phyloP scores from a whole-genome alignment of 2,797 vertebrate species.

The Sciurus vulgaris region DNA sequence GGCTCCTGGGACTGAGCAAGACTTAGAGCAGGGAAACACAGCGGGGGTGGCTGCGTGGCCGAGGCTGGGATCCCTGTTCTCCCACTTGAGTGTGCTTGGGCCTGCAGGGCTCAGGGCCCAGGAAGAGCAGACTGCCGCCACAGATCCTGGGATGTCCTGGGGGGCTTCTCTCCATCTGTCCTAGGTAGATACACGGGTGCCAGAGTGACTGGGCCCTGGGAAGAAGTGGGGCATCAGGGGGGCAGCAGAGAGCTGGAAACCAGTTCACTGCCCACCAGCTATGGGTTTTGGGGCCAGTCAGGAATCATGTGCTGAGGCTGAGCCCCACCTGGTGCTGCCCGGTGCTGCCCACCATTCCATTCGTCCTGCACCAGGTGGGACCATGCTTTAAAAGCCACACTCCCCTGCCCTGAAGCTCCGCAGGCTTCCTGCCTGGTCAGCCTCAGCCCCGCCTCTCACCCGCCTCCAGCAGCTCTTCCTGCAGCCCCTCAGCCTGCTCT shows the following conservation, averaged over 20 bases:
- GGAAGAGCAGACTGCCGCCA: not conserved
- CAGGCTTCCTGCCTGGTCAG: no score
- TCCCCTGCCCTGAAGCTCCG: not conserved
- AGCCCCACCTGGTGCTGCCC: not conserved
- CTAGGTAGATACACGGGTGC: not conserved
- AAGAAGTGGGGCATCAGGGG: accelerated
- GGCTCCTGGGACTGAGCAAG: not conserved
- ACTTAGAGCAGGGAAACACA: no score
- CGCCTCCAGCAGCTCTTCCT: accelerated
- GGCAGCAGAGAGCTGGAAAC: not conserved
- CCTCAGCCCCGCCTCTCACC: not conserved
- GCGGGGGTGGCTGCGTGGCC: no score
- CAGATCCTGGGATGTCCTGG: not conserved
- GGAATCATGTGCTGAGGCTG: not conserved
- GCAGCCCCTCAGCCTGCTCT: accelerated
- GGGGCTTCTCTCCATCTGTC: accelerated
- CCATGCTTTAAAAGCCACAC: no score
- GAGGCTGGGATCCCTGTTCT: not conserved
- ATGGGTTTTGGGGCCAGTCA: not conserved
- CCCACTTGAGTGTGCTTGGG: accelerated
- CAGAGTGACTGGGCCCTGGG: not conserved
- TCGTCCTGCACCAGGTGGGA: not conserved
- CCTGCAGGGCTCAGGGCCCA: not conserved
- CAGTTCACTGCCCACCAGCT: not conserved
- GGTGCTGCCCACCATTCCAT: accelerated